These are phyloP conservation scores for Phyllotreta striolata DNA, from an alignment of 2,888 invertebrate species.

Conservation along the genomic window DNA sequence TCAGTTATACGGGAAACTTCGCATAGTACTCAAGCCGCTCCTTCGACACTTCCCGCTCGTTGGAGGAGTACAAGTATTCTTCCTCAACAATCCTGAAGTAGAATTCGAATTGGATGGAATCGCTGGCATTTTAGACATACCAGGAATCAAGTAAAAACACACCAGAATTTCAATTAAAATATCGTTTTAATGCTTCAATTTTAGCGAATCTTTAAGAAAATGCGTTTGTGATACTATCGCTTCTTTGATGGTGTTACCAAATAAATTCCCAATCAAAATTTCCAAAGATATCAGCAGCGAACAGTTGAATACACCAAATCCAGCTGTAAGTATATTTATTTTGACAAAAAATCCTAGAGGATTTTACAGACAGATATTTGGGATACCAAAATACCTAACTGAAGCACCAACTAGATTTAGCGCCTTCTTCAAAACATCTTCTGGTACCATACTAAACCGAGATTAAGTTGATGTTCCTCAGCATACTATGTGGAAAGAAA, in stretches of 20 bases:
- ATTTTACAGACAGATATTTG: too few relatives aligned
- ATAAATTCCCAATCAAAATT: conserved; percentile 89
- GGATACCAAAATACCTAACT: too few relatives aligned
- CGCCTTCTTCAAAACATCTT: too few relatives aligned
- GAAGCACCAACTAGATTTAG: too few relatives aligned
- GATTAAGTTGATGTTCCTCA: too few relatives aligned
- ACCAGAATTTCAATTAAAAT: background rate
- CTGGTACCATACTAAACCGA: too few relatives aligned
- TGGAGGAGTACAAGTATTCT: conserved; percentile 95
- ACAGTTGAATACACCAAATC: conserved; percentile 42
- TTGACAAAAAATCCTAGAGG: background rate
- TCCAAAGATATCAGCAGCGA: conserved; percentile 83
- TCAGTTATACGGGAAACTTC: conserved; percentile 89
- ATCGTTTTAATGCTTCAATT: conserved; percentile 25
- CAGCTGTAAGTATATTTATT: conserved; percentile 38
- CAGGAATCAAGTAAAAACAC: conserved; percentile 66
- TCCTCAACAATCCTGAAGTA: conserved; percentile 93
- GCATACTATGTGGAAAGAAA: too few relatives aligned
- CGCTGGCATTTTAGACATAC: conserved; percentile 94
- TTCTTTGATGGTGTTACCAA: conserved; percentile 92
- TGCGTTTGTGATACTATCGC: conserved; percentile 91
- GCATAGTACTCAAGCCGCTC: conserved; percentile 93
- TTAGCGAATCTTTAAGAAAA: conserved; percentile 83
- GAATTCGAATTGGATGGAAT: conserved; percentile 97
- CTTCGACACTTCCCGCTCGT: conserved; percentile 89